Evolutionary conservation across 1,140 invertebrate species (phyloP), one percentile per base, ranked within the genome.

Genomic region (Lepidostoma basale): DNA sequence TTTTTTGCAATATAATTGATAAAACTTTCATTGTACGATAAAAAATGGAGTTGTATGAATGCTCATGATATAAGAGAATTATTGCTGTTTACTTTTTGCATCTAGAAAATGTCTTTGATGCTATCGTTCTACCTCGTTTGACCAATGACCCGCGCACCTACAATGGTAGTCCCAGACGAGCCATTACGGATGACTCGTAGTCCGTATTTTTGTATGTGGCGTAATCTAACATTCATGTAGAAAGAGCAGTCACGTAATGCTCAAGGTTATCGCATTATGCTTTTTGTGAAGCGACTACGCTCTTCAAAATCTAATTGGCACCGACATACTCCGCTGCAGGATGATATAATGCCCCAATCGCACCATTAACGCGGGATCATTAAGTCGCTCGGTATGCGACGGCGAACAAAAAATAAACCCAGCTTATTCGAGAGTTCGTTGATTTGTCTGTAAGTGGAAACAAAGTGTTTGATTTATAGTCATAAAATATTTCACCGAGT

Each of bases 241-340:
- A 60, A 44, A 69, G 49, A 69, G 45, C 22, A 62, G 62, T 49
- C 68, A 64, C 30, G 62, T 58, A 62, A 52, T 16, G 62, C 59
- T 25, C 68, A 64, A 64, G 68, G 68, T 47, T 65, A 33, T 59
- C 10, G 36, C 36, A 68, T 68, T 47, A 68, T 49, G 52, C 26
- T 62, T 62, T 44, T 54, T 54, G 49, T 54, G 49, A 54, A 54
- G n/a, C 16, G 25, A 54, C 14, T 33, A 14, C 3, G n/a, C 58
- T 42, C 58, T 45, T 44, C 58, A 62, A 59, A 62, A 44, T 28
- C 16, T 70, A 70, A 70, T 70, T 70, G 68, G 68, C 44, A 52
- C 60, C 62, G 26, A 16, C 54, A 9, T 33, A 23, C 44, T 25
- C 28, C 42, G 54, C 62, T 49, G 26, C 23, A 4, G 30, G 54